Evolutionary conservation across 2,797 vertebrate species (phyloP).

Genomic region (Peromyscus melanophrys): DNA sequence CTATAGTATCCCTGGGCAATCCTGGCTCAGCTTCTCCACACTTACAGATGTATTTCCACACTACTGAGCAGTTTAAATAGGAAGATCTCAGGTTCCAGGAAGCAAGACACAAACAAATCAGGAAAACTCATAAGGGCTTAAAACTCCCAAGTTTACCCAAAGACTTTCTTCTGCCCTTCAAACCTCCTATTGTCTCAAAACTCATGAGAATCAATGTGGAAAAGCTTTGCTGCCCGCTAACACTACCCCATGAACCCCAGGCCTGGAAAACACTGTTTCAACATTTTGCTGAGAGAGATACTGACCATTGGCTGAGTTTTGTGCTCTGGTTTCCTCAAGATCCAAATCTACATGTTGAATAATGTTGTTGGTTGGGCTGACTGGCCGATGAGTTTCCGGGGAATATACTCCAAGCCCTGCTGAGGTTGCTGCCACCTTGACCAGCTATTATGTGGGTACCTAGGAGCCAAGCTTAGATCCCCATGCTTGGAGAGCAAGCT

Average conservation of each 20-base stretch:
- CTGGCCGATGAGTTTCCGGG: not conserved
- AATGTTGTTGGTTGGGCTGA: not conserved
- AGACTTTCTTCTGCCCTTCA: not conserved
- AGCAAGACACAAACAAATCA: not conserved
- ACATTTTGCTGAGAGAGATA: not conserved
- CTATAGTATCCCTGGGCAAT: not conserved
- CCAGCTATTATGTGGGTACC: not conserved
- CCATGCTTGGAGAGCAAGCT: not conserved
- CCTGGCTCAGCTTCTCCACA: slow-evolving; percentile 43
- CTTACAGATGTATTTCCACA: not conserved
- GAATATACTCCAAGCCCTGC: not conserved
- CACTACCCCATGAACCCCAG: accelerated
- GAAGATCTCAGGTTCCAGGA: not conserved
- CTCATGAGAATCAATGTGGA: not conserved
- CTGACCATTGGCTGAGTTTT: not conserved
- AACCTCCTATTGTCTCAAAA: not conserved
- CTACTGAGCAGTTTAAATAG: not conserved
- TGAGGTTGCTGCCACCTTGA: not conserved
- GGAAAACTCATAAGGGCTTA: not conserved
- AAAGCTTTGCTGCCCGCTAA: not conserved
- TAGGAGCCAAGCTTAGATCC: not conserved
- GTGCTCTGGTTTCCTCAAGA: not conserved
- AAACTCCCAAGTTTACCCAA: not conserved
- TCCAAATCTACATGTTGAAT: not conserved
- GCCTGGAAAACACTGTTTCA: not conserved